Evolutionary conservation across 1,140 invertebrate species (phyloP).

Genomic region (Lasioglossum albipes): DNA sequence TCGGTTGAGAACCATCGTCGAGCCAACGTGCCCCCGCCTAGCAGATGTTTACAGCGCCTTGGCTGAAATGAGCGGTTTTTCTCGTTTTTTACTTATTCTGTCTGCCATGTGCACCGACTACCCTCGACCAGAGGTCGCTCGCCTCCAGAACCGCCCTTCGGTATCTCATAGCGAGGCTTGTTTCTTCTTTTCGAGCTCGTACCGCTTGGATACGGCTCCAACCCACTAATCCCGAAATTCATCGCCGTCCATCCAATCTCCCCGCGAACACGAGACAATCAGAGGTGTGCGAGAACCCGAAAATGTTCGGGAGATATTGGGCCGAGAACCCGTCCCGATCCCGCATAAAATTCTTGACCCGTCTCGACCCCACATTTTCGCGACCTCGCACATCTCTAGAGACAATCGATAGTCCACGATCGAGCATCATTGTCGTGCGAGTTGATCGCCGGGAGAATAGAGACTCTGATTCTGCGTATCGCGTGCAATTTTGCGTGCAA

Average conservation of each 20-base stretch:
- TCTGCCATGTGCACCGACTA: slow-evolving; percentile 70
- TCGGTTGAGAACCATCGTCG: slow-evolving; percentile 48
- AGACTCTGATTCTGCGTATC: slow-evolving; percentile 22
- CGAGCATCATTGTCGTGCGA: too few relatives aligned
- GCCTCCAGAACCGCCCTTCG: slow-evolving; percentile 55
- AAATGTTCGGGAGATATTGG: too few relatives aligned
- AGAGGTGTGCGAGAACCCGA: too few relatives aligned
- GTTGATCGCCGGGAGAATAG: not conserved
- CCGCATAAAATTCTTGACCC: too few relatives aligned
- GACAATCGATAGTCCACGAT: too few relatives aligned
- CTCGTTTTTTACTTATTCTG: slow-evolving; percentile 73
- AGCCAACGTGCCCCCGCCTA: slow-evolving; percentile 65
- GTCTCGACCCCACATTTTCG: too few relatives aligned
- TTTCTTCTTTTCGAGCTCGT: slow-evolving; percentile 23
- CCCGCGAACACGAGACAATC: not conserved
- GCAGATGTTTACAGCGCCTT: slow-evolving; percentile 77
- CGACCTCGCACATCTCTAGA: too few relatives aligned
- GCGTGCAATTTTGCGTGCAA: slow-evolving; percentile 17
- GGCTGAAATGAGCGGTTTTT: slow-evolving; percentile 72
- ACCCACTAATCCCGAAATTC: slow-evolving; percentile 1
- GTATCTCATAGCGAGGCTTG: slow-evolving; percentile 13
- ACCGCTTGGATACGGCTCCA: not conserved
- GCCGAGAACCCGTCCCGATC: too few relatives aligned
- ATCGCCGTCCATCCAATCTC: not conserved
- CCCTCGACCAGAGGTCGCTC: slow-evolving; percentile 59